These are phyloP conservation scores for Saccopteryx leptura DNA, from an alignment of 2,113 vertebrate genomes.

Conservation along the genomic window DNA sequence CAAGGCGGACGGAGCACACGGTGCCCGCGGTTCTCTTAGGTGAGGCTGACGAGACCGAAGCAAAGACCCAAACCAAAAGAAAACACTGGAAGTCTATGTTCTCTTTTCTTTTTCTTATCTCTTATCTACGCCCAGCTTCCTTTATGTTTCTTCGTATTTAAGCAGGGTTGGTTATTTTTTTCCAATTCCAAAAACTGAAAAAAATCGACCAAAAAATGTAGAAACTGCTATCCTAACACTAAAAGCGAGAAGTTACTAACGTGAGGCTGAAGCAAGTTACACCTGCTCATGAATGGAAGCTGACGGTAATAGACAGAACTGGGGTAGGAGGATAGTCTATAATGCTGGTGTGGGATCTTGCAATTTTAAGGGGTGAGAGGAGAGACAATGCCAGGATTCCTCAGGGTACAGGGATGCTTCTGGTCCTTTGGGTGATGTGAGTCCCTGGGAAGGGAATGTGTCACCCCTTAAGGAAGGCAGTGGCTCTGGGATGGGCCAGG, in stretches of 20 bases:
- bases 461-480: background rate
- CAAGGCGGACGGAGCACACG: background rate
- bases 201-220: slow-evolving; percentile 38
- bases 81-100: background rate
- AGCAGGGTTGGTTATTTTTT: background rate
- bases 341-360: background rate
- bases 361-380: background rate
- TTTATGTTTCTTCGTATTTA: slow-evolving; percentile 50
- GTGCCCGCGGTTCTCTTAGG: background rate
- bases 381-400: background rate
- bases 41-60: background rate
- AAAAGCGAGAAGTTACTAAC: background rate
- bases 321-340: background rate
- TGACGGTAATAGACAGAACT: background rate
- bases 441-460: background rate
- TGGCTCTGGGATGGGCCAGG: background rate
- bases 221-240: background rate
- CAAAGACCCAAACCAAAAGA: background rate
- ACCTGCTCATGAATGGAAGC: background rate
- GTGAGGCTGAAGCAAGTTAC: background rate
- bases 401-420: background rate
- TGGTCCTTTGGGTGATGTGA: background rate
- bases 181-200: background rate
- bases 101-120: background rate
- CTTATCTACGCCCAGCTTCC: background rate